Conservation (phyloP, 2,113 vertebrate species). For the Marcusenius ussheri region DNA sequence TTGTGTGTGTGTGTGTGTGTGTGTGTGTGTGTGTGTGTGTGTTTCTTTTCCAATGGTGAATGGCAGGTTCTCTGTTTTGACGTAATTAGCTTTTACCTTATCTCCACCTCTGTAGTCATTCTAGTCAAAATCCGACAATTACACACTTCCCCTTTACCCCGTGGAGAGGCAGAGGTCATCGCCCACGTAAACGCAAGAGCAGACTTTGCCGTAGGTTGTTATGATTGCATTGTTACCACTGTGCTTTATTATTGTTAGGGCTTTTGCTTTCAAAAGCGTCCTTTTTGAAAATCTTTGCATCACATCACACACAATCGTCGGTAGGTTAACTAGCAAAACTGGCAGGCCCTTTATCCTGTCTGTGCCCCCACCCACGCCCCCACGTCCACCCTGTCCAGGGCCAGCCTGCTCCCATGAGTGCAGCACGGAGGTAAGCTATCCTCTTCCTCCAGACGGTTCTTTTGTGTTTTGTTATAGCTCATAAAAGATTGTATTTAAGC, state of each 20-base stretch:
- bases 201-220: slow-evolving; percentile 19
- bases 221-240: slow-evolving; percentile 35
- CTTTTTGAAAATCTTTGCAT: slow-evolving; percentile 49
- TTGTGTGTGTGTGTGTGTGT: background rate
- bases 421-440: background rate
- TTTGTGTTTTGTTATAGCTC: background rate
- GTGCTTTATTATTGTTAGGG: slow-evolving; percentile 41
- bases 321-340: slow-evolving; percentile 16
- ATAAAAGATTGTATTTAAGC: slow-evolving; percentile 11
- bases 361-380: background rate
- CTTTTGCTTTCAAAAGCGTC: slow-evolving; percentile 34
- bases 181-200: background rate
- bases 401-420: background rate
- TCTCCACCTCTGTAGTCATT: background rate
- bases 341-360: slow-evolving; percentile 28
- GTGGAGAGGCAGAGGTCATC: background rate
- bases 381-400: background rate
- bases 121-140: background rate
- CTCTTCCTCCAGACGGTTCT: background rate
- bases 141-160: background rate
- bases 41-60: background rate
- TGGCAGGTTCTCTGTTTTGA: background rate
- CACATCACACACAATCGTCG: slow-evolving; percentile 39
- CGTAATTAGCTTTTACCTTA: background rate
- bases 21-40: background rate